Conservation (phyloP, 2,113 vertebrate genomes). For the Chauna torquata region DNA sequence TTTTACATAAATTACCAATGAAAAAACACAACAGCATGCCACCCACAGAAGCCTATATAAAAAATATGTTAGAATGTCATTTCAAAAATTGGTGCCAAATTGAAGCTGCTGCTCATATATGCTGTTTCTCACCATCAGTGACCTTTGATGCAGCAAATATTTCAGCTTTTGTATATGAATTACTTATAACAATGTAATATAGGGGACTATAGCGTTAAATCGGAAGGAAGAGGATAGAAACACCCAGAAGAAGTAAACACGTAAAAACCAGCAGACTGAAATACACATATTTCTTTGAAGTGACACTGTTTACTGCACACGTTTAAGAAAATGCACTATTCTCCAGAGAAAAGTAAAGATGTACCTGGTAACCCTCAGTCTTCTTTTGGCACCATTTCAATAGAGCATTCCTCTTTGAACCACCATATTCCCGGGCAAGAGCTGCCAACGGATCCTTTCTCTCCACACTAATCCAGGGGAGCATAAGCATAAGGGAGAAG, state of each 20-base stretch:
- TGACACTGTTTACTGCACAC: not conserved
- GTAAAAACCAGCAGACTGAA: not conserved
- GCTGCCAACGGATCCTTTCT: slow-evolving; percentile 94
- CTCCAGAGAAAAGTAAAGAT: not conserved
- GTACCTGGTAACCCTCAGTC: slow-evolving; percentile 89
- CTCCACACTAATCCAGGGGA: slow-evolving; percentile 86
- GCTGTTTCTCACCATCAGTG: not conserved
- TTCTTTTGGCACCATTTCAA: slow-evolving; percentile 99
- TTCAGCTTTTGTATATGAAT: not conserved
- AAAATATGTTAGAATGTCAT: not conserved
- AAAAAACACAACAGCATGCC: not conserved
- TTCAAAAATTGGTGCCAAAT: not conserved
- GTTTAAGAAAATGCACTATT: not conserved
- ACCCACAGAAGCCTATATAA: not conserved
- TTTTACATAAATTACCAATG: not conserved
- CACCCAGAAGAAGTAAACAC: not conserved
- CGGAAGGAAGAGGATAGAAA: not conserved
- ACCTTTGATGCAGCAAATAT: not conserved
- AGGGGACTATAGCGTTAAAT: not conserved
- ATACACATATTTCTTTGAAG: not conserved
- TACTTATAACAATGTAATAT: not conserved
- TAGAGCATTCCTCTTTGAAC: slow-evolving; percentile 96
- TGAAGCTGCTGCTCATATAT: not conserved
- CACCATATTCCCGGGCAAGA: slow-evolving; percentile 92
- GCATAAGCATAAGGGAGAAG: not conserved